A percentile compares a stretch with the other conserved stretches of the same genome.
Conservation (phyloP, 1,140 invertebrate genomes). For the Cecropterus lyciades region DNA sequence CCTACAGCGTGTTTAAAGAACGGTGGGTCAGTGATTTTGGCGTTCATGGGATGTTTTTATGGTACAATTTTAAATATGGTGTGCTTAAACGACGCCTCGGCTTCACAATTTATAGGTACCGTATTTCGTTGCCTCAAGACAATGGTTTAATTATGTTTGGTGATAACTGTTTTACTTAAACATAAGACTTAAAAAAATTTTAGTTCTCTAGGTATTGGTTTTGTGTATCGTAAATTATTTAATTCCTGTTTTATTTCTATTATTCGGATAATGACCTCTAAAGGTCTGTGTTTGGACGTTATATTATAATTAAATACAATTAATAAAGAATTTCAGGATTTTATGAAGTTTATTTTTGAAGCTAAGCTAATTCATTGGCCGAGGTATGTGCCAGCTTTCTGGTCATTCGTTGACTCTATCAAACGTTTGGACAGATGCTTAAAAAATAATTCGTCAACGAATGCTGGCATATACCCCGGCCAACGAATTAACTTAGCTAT, state of each 20-base stretch:
- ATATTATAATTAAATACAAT: background rate
- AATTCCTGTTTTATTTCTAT: background rate
- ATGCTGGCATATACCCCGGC: no score
- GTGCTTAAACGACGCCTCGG: slow-evolving; percentile 60
- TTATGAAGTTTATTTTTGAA: no score
- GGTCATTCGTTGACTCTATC: no score
- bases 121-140: slow-evolving; percentile 69
- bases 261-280: no score
- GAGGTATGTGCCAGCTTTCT: no score
- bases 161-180: slow-evolving; percentile 68
- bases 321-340: no score
- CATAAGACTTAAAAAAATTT: slow-evolving; percentile 50
- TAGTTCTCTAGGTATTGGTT: slow-evolving; percentile 36
- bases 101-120: slow-evolving; percentile 70
- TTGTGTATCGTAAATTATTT: slow-evolving; percentile 23
- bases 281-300: no score
- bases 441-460: no score
- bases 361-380: no score
- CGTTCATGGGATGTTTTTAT: slow-evolving; percentile 68
- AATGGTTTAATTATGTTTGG: slow-evolving; percentile 78
- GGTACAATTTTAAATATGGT: slow-evolving; percentile 78
- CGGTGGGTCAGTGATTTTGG: slow-evolving; percentile 51
- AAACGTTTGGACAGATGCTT: no score
- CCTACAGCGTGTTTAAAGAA: slow-evolving; percentile 19
- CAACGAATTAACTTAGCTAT: no score